phyloP scores from a whole-genome alignment of 2,888 invertebrate species.

The Chloroclysta siterata region DNA sequence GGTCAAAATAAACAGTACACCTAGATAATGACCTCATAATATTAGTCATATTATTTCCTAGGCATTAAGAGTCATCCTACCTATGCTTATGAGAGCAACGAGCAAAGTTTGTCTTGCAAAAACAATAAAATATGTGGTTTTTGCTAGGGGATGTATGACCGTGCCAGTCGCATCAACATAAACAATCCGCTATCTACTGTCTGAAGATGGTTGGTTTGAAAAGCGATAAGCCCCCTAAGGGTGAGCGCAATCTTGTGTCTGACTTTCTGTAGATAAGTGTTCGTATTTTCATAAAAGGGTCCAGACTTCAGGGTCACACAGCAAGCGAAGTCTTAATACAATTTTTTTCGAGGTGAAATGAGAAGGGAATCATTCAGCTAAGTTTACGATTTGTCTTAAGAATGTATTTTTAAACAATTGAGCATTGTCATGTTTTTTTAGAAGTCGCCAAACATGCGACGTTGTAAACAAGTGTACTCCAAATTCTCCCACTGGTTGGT shows the following conservation, averaged over 20 bases:
- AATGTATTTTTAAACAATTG: neutral
- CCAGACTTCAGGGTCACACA: too few species aligned
- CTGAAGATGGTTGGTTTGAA: neutral
- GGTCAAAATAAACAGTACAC: conserved; percentile 30
- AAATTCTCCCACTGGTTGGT: too few species aligned
- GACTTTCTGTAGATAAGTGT: neutral
- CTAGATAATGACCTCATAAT: conserved; percentile 24
- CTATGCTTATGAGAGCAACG: neutral
- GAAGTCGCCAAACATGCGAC: neutral
- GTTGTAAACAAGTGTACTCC: neutral
- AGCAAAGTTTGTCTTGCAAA: neutral
- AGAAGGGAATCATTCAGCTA: too few species aligned
- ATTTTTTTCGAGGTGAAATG: too few species aligned
- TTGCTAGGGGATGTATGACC: too few species aligned
- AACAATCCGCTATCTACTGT: neutral
- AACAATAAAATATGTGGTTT: neutral
- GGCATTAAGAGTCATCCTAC: conserved; percentile 9
- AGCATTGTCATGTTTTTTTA: neutral
- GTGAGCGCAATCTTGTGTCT: neutral
- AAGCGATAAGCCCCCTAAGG: neutral
- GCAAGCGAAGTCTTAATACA: too few species aligned
- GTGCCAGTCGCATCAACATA: neutral
- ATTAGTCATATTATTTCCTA: conserved; percentile 33
- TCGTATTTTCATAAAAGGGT: too few species aligned
- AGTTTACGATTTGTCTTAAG: neutral